Percentiles rank a stretch among this genome's conserved stretches.
These are phyloP conservation scores for Chlamydotis undulata DNA, from an alignment of 2,113 vertebrate genomes.

Conservation along the genomic window DNA sequence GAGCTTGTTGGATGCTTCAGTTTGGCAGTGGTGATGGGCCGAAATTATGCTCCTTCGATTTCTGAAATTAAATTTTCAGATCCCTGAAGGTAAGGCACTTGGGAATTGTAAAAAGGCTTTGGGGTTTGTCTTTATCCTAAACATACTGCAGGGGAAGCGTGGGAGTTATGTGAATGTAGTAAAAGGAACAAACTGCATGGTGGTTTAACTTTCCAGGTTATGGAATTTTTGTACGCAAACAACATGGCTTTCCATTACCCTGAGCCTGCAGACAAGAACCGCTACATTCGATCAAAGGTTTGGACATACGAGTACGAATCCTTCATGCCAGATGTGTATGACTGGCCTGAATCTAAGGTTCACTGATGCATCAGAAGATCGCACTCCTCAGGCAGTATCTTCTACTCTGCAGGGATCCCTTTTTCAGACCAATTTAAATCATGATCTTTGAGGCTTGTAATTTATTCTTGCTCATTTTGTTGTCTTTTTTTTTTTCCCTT, in stretches of 20 bases:
- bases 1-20: not conserved
- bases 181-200: not conserved
- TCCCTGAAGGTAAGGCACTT: rapidly evolving
- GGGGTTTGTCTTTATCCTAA: not conserved
- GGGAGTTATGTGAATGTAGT: not conserved
- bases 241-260: conserved; percentile 97
- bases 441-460: not conserved
- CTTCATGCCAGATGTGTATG: conserved; percentile 91
- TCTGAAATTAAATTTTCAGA: not conserved
- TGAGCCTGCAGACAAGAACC: conserved; percentile 88
- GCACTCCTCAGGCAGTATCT: not conserved
- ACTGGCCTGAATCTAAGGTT: conserved; percentile 86
- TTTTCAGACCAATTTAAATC: not conserved
- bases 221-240: conserved; percentile 90
- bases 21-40: rapidly evolving
- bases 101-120: not conserved
- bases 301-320: conserved; percentile 92
- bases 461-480: not conserved
- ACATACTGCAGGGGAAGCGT: rapidly evolving
- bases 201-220: conserved; percentile 77
- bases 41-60: rapidly evolving
- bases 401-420: conserved; percentile 57
- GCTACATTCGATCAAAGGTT: conserved; percentile 82
- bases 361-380: not conserved
- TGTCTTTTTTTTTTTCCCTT: not conserved